A percentile compares a stretch with the other conserved stretches of the same genome.
These are phyloP conservation scores for Proisotoma minuta DNA, from an alignment of 2,888 invertebrate genomes.

Conservation along the genomic window DNA sequence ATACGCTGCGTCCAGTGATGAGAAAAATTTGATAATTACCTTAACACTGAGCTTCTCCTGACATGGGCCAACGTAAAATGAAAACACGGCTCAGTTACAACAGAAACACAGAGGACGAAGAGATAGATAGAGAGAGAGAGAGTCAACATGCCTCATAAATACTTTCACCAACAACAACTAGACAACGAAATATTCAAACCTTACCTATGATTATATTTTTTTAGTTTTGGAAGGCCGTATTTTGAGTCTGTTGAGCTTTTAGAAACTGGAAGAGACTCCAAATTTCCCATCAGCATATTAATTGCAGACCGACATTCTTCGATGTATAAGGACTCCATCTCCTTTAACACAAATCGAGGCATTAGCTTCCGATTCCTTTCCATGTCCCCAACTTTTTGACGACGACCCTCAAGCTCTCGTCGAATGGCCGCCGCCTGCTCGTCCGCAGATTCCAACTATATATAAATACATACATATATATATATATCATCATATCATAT, in stretches of 20 bases:
- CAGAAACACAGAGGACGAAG: conserved; percentile 15
- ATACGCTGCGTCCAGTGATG: conserved; percentile 41
- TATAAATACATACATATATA: too few species aligned
- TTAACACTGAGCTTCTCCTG: conserved; percentile 54
- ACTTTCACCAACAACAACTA: conserved; percentile 2
- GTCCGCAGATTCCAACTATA: conserved; percentile 93
- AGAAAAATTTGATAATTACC: conserved; percentile 51
- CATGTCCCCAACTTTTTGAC: conserved; percentile 96
- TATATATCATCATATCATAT: too few species aligned
- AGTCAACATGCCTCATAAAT: conserved; percentile 2
- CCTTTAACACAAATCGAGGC: conserved; percentile 99
- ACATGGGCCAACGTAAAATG: conserved; percentile 50
- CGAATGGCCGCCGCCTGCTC: conserved; percentile 99
- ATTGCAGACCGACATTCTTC: conserved; percentile 97
- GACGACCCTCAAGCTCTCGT: conserved; percentile 94
- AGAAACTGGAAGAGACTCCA: conserved; percentile 97
- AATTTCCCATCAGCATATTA: conserved; percentile 95
- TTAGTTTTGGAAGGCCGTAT: conserved; percentile 95
- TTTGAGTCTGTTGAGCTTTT: conserved; percentile 96
- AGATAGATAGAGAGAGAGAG: conserved; percentile 16
- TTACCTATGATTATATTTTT: conserved; percentile 97
- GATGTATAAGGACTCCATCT: conserved; percentile 99
- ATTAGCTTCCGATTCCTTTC: conserved; percentile 94
- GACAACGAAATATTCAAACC: conserved; percentile 48
- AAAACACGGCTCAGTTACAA: conserved; percentile 47